These are phyloP conservation scores for Oxyscelio sp. DNA, from an alignment of 2,888 invertebrate genomes.

Conservation along the genomic window DNA sequence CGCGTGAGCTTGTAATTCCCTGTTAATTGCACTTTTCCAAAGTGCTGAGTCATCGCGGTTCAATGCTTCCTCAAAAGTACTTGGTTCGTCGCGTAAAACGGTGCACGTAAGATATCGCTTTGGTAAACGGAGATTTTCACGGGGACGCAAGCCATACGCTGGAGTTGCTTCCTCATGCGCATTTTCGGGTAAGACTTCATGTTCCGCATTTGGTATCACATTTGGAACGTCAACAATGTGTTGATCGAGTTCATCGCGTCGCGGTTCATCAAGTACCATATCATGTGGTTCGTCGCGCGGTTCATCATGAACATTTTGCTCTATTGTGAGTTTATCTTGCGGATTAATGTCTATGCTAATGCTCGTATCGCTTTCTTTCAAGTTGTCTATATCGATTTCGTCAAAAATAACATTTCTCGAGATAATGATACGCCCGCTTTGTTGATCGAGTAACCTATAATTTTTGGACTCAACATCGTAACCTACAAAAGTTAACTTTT, in stretches of 20 bases:
- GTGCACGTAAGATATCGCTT: neutral
- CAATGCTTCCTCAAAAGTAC: slow-evolving; percentile 10
- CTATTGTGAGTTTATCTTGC: no score
- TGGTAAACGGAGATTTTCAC: neutral
- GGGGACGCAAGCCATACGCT: neutral
- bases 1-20: slow-evolving; percentile 31
- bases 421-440: slow-evolving; percentile 3
- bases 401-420: slow-evolving; percentile 33
- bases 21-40: slow-evolving; percentile 34
- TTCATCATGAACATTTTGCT: neutral
- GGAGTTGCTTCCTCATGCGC: neutral
- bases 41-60: neutral
- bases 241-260: no score
- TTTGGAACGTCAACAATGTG: no score
- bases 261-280: no score
- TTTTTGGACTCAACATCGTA: slow-evolving; percentile 61
- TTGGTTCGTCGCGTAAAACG: no score
- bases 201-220: no score
- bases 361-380: no score
- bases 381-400: neutral
- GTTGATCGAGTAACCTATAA: slow-evolving; percentile 40
- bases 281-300: no score
- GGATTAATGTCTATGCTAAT: no score
- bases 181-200: slow-evolving; percentile 2
- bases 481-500: slow-evolving; percentile 56